Percentiles rank a stretch among this genome's conserved stretches.
Conservation (phyloP, 2,888 invertebrate species). For the Drosophila rellima region DNA sequence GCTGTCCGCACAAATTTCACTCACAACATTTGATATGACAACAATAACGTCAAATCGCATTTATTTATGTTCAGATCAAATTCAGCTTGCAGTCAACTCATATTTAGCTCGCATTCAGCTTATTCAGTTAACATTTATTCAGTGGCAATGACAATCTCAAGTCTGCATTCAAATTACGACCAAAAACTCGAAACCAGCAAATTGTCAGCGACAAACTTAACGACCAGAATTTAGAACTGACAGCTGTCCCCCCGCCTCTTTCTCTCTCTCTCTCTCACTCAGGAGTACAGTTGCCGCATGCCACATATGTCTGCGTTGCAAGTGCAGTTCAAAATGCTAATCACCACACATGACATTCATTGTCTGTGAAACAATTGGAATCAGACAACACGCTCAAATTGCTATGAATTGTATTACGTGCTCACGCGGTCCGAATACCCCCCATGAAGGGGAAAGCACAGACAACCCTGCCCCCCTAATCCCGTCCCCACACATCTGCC, state of each 20-base stretch:
- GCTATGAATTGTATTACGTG: conserved; percentile 73
- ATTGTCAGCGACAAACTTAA: conserved; percentile 64
- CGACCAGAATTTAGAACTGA: conserved; percentile 16
- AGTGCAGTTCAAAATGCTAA: conserved; percentile 74
- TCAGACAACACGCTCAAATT: conserved; percentile 66
- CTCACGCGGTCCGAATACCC: conserved; percentile 21
- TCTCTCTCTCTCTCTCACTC: too few relatives aligned
- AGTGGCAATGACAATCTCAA: conserved; percentile 55
- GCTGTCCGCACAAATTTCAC: conserved; percentile 69
- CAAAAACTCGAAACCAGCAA: conserved; percentile 41
- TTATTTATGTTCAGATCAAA: conserved; percentile 3
- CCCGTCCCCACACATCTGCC: background rate
- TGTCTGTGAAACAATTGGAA: conserved; percentile 78
- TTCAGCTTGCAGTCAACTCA: conserved; percentile 1
- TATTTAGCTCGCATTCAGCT: conserved; percentile 4
- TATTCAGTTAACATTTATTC: conserved; percentile 13
- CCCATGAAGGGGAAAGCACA: background rate
- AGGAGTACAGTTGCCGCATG: background rate
- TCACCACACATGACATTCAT: conserved; percentile 78
- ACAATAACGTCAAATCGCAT: conserved; percentile 54
- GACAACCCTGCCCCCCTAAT: too few relatives aligned
- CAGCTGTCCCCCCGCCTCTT: background rate
- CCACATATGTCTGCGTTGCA: conserved; percentile 14
- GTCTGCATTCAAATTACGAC: conserved; percentile 59
- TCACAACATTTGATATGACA: conserved; percentile 64